phyloP scores from a whole-genome alignment of 23 tunicate species.

The Ciona savignyi region DNA sequence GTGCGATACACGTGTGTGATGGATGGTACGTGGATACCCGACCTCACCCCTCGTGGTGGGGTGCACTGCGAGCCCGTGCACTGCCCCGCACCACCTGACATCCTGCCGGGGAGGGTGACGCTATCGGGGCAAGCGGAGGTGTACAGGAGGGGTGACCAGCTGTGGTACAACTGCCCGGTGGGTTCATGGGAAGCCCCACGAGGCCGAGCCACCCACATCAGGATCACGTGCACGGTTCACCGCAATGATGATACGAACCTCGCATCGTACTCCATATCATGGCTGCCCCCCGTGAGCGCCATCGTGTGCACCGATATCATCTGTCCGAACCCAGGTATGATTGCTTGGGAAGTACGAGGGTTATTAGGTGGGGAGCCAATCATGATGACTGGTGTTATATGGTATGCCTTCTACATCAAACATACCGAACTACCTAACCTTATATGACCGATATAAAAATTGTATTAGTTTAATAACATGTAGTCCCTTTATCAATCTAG shows the following conservation, averaged over 20 bases:
- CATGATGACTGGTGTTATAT: too few species aligned
- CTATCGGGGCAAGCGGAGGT: not conserved
- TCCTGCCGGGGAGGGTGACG: conserved; percentile 9
- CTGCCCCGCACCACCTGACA: conserved; percentile 24
- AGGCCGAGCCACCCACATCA: not conserved
- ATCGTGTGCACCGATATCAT: conserved; percentile 8
- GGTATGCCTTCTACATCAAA: too few species aligned
- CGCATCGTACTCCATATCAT: conserved; percentile 9
- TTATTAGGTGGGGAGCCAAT: too few species aligned
- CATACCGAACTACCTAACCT: too few species aligned
- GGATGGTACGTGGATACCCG: conserved; percentile 52
- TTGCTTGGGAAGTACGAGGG: too few species aligned
- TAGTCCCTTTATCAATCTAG: too few species aligned
- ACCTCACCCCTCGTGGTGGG: not conserved
- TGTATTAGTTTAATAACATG: too few species aligned
- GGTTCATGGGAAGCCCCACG: not conserved
- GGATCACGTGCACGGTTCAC: not conserved
- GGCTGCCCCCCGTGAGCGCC: conserved; percentile 20
- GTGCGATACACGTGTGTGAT: conserved; percentile 17
- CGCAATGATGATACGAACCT: not conserved
- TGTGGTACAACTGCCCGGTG: conserved; percentile 6
- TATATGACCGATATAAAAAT: too few species aligned
- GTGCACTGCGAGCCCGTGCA: conserved; percentile 20
- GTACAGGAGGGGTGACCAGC: conserved; percentile 19
- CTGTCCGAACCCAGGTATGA: conserved; percentile 50